A percentile compares a stretch with the other conserved stretches of the same genome.
phyloP scores from a whole-genome alignment of 2,797 vertebrate species.

The Liparis tanakae region DNA sequence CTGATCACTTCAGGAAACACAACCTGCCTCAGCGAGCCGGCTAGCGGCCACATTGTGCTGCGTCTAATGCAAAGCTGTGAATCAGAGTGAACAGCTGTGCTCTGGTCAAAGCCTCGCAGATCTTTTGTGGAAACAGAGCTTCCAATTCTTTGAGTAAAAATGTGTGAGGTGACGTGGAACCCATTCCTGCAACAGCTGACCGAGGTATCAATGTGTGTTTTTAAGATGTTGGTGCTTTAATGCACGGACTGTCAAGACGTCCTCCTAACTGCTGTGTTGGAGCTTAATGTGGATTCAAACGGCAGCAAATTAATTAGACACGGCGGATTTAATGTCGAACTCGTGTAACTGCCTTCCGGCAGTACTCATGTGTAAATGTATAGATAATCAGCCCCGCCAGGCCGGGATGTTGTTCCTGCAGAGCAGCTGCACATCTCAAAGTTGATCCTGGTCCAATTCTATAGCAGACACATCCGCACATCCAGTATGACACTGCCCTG shows the following conservation, averaged over 20 bases:
- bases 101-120: neutral
- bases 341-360: neutral
- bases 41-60: neutral
- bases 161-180: neutral
- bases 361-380: constrained; percentile 1
- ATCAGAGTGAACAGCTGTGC: neutral
- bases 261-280: neutral
- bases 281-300: neutral
- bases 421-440: constrained; percentile 37
- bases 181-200: neutral
- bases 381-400: constrained; percentile 13
- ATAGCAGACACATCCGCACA: constrained; percentile 28
- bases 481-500: constrained; percentile 1
- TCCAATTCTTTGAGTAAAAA: neutral
- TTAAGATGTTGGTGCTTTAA: neutral
- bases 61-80: constrained; percentile 22
- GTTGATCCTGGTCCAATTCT: constrained; percentile 35
- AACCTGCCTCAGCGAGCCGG: constrained; percentile 12
- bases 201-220: neutral
- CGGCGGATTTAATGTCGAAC: constrained; percentile 5
- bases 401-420: constrained; percentile 30
- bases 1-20: constrained; percentile 4
- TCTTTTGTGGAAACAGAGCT: neutral
- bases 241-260: neutral
- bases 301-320: constrained; percentile 9